phyloP scores from a whole-genome alignment of 2,888 invertebrate species.

The Gari tellinella region DNA sequence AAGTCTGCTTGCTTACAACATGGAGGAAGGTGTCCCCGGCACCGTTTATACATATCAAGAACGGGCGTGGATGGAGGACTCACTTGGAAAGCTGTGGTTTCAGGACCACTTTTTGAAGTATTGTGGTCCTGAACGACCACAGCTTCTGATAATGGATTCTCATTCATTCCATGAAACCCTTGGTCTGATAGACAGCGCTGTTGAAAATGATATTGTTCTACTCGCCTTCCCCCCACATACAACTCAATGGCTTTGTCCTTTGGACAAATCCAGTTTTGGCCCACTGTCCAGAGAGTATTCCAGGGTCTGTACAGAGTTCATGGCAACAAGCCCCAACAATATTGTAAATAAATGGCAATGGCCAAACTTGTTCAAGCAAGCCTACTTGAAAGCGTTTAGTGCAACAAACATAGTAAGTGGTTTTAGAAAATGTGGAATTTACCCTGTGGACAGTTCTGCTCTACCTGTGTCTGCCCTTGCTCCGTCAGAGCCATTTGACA shows the following conservation, averaged over 20 bases:
- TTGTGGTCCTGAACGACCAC: constrained; percentile 53
- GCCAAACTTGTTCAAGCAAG: neutral
- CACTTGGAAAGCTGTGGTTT: constrained; percentile 42
- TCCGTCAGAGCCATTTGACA: constrained; percentile 4
- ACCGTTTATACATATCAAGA: constrained; percentile 45
- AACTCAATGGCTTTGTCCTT: constrained; percentile 2
- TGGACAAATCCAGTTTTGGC: neutral
- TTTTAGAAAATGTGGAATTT: constrained; percentile 2
- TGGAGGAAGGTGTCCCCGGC: constrained; percentile 28
- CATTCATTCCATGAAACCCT: constrained; percentile 51
- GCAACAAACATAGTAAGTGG: neutral
- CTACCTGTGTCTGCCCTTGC: neutral
- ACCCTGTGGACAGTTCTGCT: neutral
- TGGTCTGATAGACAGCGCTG: constrained; percentile 34
- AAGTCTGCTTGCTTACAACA: constrained; percentile 31
- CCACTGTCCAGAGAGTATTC: neutral
- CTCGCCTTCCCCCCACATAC: constrained; percentile 3
- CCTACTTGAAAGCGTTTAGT: neutral
- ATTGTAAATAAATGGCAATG: constrained; percentile 2
- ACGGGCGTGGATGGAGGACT: constrained; percentile 57
- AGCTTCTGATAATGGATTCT: constrained; percentile 50
- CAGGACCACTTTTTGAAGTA: constrained; percentile 35
- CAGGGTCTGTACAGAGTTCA: neutral
- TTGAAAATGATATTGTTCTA: constrained; percentile 14
- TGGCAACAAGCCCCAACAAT: neutral